Percentiles rank a stretch among this genome's conserved stretches.
phyloP scores from a whole-genome alignment of 2,888 invertebrate species.

The Harpalus rubripes region DNA sequence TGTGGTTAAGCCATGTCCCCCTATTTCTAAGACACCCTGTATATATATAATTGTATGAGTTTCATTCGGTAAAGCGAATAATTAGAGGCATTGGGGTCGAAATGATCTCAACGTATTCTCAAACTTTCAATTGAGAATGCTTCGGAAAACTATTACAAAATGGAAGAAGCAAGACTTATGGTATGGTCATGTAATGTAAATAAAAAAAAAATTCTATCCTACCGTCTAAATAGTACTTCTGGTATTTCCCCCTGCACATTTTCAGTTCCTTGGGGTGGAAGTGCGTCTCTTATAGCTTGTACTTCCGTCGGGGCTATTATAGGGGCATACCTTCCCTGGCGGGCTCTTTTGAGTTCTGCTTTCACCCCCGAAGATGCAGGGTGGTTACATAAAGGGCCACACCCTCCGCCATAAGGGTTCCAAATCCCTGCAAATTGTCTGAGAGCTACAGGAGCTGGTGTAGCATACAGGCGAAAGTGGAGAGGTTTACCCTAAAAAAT shows the following conservation, averaged over 20 bases:
- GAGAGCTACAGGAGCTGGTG: constrained; percentile 86
- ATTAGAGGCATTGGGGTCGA: too few relatives aligned
- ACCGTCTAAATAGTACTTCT: constrained; percentile 85
- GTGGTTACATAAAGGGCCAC: constrained; percentile 92
- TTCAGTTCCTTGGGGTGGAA: constrained; percentile 69
- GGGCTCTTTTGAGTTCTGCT: constrained; percentile 85
- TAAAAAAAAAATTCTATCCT: too few relatives aligned
- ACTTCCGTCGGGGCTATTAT: constrained; percentile 75
- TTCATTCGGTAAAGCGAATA: too few relatives aligned
- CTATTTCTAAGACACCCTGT: too few relatives aligned
- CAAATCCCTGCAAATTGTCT: constrained; percentile 90
- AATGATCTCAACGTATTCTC: too few relatives aligned
- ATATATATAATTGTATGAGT: too few relatives aligned
- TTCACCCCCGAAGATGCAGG: constrained; percentile 87
- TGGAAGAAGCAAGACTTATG: background rate
- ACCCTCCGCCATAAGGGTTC: constrained; percentile 89
- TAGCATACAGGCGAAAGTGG: constrained; percentile 81
- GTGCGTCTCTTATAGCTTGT: constrained; percentile 73
- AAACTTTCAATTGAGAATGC: too few relatives aligned
- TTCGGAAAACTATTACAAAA: too few relatives aligned
- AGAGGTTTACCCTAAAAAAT: constrained; percentile 74
- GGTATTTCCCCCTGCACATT: constrained; percentile 83
- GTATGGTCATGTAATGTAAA: too few relatives aligned
- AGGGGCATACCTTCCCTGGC: constrained; percentile 83
- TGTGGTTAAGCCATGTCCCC: too few relatives aligned